These are phyloP conservation scores for Epinotia ramella DNA, from an alignment of 2,888 invertebrate genomes.

Conservation along the genomic window DNA sequence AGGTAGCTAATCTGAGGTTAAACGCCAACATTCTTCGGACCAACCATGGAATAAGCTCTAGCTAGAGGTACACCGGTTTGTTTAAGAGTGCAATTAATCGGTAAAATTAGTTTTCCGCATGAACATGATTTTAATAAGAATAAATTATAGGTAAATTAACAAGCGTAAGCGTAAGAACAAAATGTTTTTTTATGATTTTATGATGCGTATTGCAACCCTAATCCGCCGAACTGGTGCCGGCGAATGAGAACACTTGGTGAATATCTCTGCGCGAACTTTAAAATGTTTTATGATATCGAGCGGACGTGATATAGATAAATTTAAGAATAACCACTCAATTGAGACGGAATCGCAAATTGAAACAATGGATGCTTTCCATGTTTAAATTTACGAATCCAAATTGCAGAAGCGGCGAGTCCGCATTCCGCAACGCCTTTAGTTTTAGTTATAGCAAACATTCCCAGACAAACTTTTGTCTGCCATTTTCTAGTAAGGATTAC, in stretches of 20 bases:
- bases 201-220: slow-evolving; percentile 32
- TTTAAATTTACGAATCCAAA: neutral
- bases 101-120: too few species aligned
- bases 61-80: too few species aligned
- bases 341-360: slow-evolving; percentile 55
- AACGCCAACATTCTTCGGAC: too few species aligned
- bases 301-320: slow-evolving; percentile 70
- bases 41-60: too few species aligned
- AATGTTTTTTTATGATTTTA: neutral
- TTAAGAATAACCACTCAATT: slow-evolving; percentile 64
- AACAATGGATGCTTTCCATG: slow-evolving; percentile 14
- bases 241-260: slow-evolving; percentile 71
- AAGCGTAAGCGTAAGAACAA: too few species aligned
- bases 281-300: slow-evolving; percentile 78
- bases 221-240: slow-evolving; percentile 57
- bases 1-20: too few species aligned
- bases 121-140: too few species aligned
- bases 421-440: slow-evolving; percentile 45
- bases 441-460: slow-evolving; percentile 29
- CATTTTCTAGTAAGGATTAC: neutral
- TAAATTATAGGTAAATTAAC: too few species aligned
- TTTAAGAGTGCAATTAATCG: too few species aligned
- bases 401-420: neutral
- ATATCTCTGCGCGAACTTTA: slow-evolving; percentile 75
- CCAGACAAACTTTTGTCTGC: neutral